These are phyloP conservation scores for Nixonia krombeini DNA, from an alignment of 1,140 invertebrate species.

Conservation along the genomic window DNA sequence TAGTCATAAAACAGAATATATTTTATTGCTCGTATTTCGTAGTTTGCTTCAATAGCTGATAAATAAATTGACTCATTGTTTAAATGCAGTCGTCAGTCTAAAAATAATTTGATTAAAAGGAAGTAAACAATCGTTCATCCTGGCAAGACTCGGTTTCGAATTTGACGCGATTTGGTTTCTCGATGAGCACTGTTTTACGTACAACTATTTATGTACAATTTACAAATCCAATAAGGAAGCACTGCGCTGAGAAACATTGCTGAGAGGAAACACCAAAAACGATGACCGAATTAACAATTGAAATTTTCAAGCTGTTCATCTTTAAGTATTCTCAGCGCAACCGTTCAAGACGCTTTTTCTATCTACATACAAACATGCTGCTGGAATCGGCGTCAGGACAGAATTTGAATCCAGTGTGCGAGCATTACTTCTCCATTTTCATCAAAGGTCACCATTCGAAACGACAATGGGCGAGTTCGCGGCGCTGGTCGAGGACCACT, in stretches of 20 bases:
- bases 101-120: too few relatives aligned
- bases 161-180: constrained; percentile 6
- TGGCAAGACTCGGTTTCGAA: constrained; percentile 31
- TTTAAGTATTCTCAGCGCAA: background rate
- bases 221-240: constrained; percentile 34
- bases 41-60: too few relatives aligned
- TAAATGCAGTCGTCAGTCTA: too few relatives aligned
- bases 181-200: constrained; percentile 8
- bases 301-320: background rate
- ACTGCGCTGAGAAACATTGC: constrained; percentile 13
- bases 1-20: too few relatives aligned
- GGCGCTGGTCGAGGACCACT: constrained; percentile 68
- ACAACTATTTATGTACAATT: constrained; percentile 45
- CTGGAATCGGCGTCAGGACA: background rate
- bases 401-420: background rate
- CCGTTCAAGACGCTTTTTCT: background rate
- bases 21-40: too few relatives aligned
- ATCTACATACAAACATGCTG: constrained; percentile 18
- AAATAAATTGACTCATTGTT: too few relatives aligned
- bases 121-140: constrained; percentile 9
- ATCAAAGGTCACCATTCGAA: constrained; percentile 64
- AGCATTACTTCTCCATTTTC: background rate
- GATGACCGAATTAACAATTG: background rate
- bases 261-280: background rate
- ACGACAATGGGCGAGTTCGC: constrained; percentile 56